Conservation (phyloP, 2,113 vertebrate genomes). For the Pterocles burchelli region DNA sequence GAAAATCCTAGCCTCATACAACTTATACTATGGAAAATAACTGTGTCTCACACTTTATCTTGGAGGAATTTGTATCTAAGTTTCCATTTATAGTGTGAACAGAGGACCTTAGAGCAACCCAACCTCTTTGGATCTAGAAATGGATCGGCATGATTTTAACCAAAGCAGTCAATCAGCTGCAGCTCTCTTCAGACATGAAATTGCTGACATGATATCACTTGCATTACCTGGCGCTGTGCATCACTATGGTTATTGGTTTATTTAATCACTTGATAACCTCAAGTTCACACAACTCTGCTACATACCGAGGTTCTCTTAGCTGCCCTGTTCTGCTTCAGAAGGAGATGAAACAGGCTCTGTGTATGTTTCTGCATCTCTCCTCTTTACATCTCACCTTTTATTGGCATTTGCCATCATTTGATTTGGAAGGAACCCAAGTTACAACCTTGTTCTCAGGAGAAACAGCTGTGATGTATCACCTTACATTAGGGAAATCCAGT, state of each 20-base stretch:
- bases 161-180: neutral
- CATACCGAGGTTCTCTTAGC: neutral
- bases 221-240: neutral
- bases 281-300: neutral
- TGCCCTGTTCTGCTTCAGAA: neutral
- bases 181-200: neutral
- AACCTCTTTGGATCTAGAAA: neutral
- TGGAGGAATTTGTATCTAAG: neutral
- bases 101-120: neutral
- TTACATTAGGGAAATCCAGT: neutral
- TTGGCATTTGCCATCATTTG: neutral
- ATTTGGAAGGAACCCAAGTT: neutral
- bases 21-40: neutral
- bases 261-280: neutral
- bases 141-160: neutral
- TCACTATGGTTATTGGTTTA: neutral
- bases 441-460: neutral
- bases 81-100: neutral
- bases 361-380: neutral
- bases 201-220: neutral
- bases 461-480: neutral
- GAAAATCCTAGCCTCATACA: neutral
- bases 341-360: neutral
- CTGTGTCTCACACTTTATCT: neutral
- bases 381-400: neutral